Base-by-base conservation (phyloP, 2,797 vertebrate species). In the Scyliorhinus canicula region DNA sequence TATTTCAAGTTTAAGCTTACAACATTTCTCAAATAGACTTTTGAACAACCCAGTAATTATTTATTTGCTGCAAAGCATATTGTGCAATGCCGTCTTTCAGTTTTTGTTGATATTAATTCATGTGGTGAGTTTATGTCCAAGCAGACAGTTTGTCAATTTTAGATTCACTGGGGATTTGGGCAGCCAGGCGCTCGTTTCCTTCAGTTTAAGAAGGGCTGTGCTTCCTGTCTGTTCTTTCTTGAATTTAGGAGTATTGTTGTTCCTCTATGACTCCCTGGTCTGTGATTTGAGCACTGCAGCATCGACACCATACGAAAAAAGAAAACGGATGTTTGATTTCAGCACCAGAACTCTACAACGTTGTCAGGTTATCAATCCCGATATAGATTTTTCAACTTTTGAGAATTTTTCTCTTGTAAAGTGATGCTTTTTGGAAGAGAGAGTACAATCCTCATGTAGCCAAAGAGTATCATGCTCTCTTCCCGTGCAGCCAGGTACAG, bases 71-170 rank as follows among this genome's bases (percentile, higher is more conserved):
- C 85, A 86, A 55, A 86, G 9, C 84, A 86, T 52, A n/a, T 88
- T 55, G 85, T 0, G 19, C 85, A 12, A 88, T 31, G 14, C 4
- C 50, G 1, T 88, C 85, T 88, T 88, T 88, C 52, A 88, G 57
- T 57, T 88, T 88, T 57, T 88, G 85, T 57, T 88, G 85, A 55
- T 88, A 88, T 88, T 88, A 88, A 88, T 88, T 88, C 85, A 88
- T 55, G 85, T 35, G 12, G 50, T 35, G 31, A 57, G 52, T 88
- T 88, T 88, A 57, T 26, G 31, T 88, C 52, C 52, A 88, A 88
- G 31, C 85, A 88, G 85, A 86, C 50, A 86, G 84, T 12, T 55
- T 86, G 52, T 86, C 84, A 55, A 86, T 86, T 86, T 86, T 26
- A 86, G 57, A 26, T 5, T 57, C 28, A 35, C 85, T 88, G 85